A percentile compares a stretch with the other conserved stretches of the same genome.
phyloP scores from a whole-genome alignment of 2,888 invertebrate genomes.

The Platycnemis pennipes region DNA sequence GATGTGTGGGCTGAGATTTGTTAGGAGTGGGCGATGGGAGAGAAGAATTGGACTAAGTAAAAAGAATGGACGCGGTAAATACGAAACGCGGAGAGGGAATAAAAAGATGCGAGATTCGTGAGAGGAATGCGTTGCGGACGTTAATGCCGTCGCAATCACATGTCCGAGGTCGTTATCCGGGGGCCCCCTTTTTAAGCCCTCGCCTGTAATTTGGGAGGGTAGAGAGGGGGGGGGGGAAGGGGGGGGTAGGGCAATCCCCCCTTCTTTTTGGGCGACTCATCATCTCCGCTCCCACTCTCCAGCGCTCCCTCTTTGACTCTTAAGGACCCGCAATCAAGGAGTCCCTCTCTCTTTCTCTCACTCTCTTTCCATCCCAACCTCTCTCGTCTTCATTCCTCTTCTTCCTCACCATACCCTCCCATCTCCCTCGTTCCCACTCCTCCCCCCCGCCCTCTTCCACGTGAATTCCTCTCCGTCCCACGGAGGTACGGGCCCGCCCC shows the following conservation, averaged over 20 bases:
- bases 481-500: not conserved
- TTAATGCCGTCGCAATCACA: slow-evolving; percentile 27
- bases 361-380: not conserved
- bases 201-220: slow-evolving; percentile 29
- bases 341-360: not conserved
- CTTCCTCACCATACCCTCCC: too few relatives aligned
- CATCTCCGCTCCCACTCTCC: not conserved
- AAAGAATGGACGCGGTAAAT: not conserved
- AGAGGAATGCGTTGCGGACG: slow-evolving; percentile 11
- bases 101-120: not conserved
- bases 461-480: not conserved
- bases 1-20: slow-evolving; percentile 2
- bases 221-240: not conserved
- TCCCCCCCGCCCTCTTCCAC: not conserved
- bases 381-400: not conserved
- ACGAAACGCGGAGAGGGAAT: not conserved
- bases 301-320: not conserved
- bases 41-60: not conserved
- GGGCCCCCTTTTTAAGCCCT: slow-evolving; percentile 24
- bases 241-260: not conserved
- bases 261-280: slow-evolving; percentile 27
- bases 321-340: slow-evolving; percentile 35
- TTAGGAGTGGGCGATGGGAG: not conserved
- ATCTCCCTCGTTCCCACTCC: not conserved
- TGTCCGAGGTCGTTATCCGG: slow-evolving; percentile 34